Conservation (phyloP, 2,113 vertebrate species). For the Cinclus mexicanus region DNA sequence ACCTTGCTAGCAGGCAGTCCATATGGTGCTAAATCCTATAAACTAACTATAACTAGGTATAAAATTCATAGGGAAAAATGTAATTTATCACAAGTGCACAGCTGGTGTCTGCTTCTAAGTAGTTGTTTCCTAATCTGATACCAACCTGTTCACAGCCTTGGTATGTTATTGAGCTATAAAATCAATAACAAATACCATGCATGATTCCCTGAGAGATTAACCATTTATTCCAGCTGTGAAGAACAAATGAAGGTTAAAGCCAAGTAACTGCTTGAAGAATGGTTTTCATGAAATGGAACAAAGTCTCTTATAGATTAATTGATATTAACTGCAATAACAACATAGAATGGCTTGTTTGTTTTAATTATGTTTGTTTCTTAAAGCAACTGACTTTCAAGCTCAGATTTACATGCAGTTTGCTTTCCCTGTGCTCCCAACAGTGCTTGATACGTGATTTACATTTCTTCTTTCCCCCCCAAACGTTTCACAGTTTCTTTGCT, state of each 20-base stretch:
- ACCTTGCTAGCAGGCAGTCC: constrained; percentile 44
- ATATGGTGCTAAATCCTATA: constrained; percentile 71
- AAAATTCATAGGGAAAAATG: constrained; percentile 67
- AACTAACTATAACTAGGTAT: constrained; percentile 72
- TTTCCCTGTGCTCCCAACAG: neutral
- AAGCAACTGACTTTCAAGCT: constrained; percentile 18
- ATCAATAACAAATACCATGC: constrained; percentile 74
- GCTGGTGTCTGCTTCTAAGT: constrained; percentile 71
- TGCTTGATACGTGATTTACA: neutral
- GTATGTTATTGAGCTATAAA: constrained; percentile 70
- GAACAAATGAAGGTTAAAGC: constrained; percentile 74
- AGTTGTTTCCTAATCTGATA: constrained; percentile 77
- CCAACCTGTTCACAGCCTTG: constrained; percentile 46
- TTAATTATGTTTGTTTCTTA: neutral
- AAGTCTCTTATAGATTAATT: neutral
- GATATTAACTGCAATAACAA: constrained; percentile 17
- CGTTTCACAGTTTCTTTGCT: constrained; percentile 15
- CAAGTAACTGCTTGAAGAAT: neutral
- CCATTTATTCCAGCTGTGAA: constrained; percentile 67
- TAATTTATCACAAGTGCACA: constrained; percentile 76
- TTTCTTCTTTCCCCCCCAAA: neutral
- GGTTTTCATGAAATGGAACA: neutral
- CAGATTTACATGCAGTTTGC: neutral
- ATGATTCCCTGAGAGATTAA: constrained; percentile 71
- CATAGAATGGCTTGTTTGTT: neutral